Conservation (phyloP, 2,113 vertebrate genomes). For the Capreolus pygargus region DNA sequence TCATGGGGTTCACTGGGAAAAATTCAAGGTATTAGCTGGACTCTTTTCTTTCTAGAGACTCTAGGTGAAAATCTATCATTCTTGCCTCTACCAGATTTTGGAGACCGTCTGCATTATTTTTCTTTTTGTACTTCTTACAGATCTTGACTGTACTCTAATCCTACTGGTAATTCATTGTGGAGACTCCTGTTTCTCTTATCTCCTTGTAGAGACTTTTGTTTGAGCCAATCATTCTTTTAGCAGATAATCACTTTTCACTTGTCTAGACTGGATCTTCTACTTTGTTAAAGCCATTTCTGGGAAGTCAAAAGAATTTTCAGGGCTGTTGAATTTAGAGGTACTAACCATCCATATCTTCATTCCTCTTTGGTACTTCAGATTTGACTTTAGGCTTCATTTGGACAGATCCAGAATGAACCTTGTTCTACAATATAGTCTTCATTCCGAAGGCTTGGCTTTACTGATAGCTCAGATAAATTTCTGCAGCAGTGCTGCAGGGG, state of each 20-base stretch:
- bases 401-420: not conserved
- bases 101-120: not conserved
- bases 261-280: not conserved
- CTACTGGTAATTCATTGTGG: not conserved
- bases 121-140: not conserved
- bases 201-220: not conserved
- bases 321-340: not conserved
- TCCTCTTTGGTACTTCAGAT: not conserved
- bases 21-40: not conserved
- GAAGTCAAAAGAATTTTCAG: not conserved
- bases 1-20: not conserved
- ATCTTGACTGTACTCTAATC: not conserved
- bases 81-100: not conserved
- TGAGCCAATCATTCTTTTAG: not conserved
- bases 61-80: not conserved
- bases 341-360: not conserved
- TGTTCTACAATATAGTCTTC: not conserved
- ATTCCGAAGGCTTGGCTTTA: not conserved
- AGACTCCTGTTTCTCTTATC: not conserved
- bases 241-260: not conserved
- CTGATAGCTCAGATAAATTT: not conserved
- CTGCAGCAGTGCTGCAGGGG: not conserved
- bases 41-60: not conserved
- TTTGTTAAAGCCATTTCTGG: not conserved
- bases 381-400: not conserved